Conservation (phyloP, 2,888 invertebrate genomes). For the Dromius quadrimaculatus region DNA sequence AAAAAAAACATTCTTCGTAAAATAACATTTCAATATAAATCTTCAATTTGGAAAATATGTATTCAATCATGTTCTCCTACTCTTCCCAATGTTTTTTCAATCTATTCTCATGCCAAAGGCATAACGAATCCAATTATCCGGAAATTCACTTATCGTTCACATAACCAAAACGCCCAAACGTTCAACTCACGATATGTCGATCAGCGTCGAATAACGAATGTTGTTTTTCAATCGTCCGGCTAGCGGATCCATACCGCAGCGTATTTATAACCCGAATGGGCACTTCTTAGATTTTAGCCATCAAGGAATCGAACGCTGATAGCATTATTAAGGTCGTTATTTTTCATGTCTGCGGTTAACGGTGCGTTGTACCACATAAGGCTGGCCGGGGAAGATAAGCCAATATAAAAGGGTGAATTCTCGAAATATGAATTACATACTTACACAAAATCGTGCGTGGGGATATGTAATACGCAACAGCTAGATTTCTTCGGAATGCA, state of each 20-base stretch:
- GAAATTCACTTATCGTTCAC: constrained; percentile 7
- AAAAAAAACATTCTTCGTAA: no score
- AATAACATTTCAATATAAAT: no score
- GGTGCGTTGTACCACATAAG: constrained; percentile 35
- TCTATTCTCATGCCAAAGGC: neutral
- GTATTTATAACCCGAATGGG: constrained; percentile 48
- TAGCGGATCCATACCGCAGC: constrained; percentile 19
- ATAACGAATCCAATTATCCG: constrained; percentile 61
- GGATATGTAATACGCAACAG: no score
- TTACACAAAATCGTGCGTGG: constrained; percentile 53
- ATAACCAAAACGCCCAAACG: constrained; percentile 27
- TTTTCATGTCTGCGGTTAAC: constrained; percentile 61
- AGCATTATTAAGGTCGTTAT: constrained; percentile 65
- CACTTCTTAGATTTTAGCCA: constrained; percentile 49
- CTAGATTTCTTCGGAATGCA: no score
- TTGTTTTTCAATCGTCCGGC: constrained; percentile 52
- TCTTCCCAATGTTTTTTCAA: neutral
- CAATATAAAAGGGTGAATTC: constrained; percentile 58
- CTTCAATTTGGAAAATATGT: no score
- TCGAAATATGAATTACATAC: constrained; percentile 63
- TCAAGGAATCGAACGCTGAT: constrained; percentile 56
- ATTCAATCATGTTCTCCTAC: neutral
- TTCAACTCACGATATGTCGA: constrained; percentile 11
- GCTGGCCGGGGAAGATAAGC: constrained; percentile 64
- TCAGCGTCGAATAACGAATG: constrained; percentile 49